phyloP scores from a whole-genome alignment of 1,140 invertebrate genomes.

The Whitmania pigra region DNA sequence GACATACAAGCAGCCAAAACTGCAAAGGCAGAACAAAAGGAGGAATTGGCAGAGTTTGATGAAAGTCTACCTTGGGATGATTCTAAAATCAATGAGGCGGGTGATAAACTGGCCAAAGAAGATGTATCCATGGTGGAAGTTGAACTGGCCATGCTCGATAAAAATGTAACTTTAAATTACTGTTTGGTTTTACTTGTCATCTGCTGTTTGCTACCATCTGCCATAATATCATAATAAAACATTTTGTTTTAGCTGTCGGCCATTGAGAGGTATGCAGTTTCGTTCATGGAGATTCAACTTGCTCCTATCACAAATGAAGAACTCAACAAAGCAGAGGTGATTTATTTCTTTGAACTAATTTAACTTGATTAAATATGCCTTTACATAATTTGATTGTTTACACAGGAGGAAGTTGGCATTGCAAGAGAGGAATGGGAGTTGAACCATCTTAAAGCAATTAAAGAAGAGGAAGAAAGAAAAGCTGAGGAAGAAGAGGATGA shows the following conservation, averaged over 20 bases:
- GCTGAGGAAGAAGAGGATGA: slow-evolving; percentile 58
- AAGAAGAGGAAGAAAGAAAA: slow-evolving; percentile 45
- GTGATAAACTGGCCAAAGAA: slow-evolving; percentile 47
- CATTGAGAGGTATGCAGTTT: slow-evolving; percentile 83
- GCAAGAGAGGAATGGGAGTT: slow-evolving; percentile 84
- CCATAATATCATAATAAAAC: too few relatives aligned
- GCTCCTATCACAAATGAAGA: slow-evolving; percentile 72
- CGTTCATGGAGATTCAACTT: slow-evolving; percentile 59
- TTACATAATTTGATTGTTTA: slow-evolving; percentile 16
- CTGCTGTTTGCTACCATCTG: background rate
- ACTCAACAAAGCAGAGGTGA: slow-evolving; percentile 67
- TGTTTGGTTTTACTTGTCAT: background rate
- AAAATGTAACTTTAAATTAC: slow-evolving; percentile 53
- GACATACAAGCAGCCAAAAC: slow-evolving; percentile 79
- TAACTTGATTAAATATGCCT: too few relatives aligned
- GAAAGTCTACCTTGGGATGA: slow-evolving; percentile 74
- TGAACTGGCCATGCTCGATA: slow-evolving; percentile 65
- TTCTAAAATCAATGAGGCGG: slow-evolving; percentile 53
- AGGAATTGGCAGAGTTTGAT: slow-evolving; percentile 88
- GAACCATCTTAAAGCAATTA: slow-evolving; percentile 56
- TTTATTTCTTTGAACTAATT: slow-evolving; percentile 15
- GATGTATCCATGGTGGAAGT: slow-evolving; percentile 57
- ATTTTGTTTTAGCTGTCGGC: slow-evolving; percentile 57
- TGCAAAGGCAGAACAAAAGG: slow-evolving; percentile 79
- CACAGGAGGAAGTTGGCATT: slow-evolving; percentile 50